These are phyloP conservation scores for Megathymus violae DNA, from an alignment of 1,140 invertebrate genomes.

Conservation along the genomic window DNA sequence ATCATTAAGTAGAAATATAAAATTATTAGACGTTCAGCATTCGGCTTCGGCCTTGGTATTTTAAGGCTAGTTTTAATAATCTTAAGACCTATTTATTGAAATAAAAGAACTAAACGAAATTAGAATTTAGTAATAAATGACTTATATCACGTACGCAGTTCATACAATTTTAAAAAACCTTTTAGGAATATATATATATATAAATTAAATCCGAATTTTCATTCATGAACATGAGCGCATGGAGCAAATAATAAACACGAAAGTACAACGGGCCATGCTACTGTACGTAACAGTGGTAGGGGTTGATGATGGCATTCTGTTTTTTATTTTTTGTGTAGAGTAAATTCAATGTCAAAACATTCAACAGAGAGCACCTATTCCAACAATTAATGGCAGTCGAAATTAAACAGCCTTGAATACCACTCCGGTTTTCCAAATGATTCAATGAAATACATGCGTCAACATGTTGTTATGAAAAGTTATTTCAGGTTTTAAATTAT, in stretches of 20 bases:
- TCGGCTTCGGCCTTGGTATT: too few species aligned
- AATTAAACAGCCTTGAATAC: conserved; percentile 71
- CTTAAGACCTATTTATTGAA: too few species aligned
- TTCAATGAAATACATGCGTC: conserved; percentile 53
- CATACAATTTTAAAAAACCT: too few species aligned
- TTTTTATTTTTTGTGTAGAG: conserved; percentile 45
- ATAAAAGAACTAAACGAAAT: too few species aligned
- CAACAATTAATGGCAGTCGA: conserved; percentile 56
- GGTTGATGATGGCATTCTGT: conserved; percentile 38
- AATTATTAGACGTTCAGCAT: too few species aligned
- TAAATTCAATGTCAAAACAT: conserved; percentile 62
- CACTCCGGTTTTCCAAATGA: conserved; percentile 46
- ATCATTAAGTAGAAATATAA: too few species aligned
- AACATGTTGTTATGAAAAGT: conserved; percentile 48
- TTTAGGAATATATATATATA: too few species aligned
- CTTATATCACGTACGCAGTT: too few species aligned
- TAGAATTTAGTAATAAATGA: too few species aligned
- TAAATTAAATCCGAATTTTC: too few species aligned
- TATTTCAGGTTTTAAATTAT: conserved; percentile 48
- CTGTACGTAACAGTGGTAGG: conserved; percentile 36
- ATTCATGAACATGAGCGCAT: too few species aligned
- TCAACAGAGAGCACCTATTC: conserved; percentile 53
- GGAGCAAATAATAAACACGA: neutral
- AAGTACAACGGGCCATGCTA: neutral
- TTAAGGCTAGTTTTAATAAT: too few species aligned